Conservation (phyloP, 2,888 invertebrate genomes). For the Sisyra nigra region DNA sequence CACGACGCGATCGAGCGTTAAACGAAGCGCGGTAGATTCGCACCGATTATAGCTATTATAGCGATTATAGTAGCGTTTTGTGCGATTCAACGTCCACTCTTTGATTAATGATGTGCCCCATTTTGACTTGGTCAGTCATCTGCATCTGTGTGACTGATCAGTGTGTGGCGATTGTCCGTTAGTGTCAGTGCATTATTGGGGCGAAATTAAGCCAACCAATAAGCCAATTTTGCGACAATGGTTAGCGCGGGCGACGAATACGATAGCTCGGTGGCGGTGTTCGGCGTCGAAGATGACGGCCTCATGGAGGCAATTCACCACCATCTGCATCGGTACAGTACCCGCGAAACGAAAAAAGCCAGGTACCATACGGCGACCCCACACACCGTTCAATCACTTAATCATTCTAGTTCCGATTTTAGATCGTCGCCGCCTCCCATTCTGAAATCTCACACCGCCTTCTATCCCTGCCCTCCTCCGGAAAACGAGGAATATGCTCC, state of each 20-base stretch:
- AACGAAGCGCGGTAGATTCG: too few relatives aligned
- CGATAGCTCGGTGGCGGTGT: conserved; percentile 7
- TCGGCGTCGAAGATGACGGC: conserved; percentile 8
- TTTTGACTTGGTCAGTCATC: too few relatives aligned
- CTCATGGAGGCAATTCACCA: conserved; percentile 9
- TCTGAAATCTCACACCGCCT: conserved; percentile 20
- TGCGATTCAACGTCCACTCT: too few relatives aligned
- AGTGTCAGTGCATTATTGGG: too few relatives aligned
- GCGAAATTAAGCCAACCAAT: too few relatives aligned
- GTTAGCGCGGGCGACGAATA: conserved; percentile 4
- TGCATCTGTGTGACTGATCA: too few relatives aligned
- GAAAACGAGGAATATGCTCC: conserved; percentile 29
- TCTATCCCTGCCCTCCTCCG: conserved; percentile 39
- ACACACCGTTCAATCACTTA: not conserved
- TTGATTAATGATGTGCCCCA: too few relatives aligned
- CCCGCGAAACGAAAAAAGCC: not conserved
- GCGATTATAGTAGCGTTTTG: too few relatives aligned
- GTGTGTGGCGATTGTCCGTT: too few relatives aligned
- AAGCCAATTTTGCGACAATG: conserved; percentile 1
- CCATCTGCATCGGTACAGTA: conserved; percentile 4
- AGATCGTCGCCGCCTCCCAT: conserved; percentile 21
- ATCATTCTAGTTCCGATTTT: not conserved
- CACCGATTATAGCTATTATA: too few relatives aligned
- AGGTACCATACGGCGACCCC: not conserved
- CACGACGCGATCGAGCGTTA: too few relatives aligned